Conservation (phyloP, 2,888 invertebrate genomes). For the Chydorus sphaericus region DNA sequence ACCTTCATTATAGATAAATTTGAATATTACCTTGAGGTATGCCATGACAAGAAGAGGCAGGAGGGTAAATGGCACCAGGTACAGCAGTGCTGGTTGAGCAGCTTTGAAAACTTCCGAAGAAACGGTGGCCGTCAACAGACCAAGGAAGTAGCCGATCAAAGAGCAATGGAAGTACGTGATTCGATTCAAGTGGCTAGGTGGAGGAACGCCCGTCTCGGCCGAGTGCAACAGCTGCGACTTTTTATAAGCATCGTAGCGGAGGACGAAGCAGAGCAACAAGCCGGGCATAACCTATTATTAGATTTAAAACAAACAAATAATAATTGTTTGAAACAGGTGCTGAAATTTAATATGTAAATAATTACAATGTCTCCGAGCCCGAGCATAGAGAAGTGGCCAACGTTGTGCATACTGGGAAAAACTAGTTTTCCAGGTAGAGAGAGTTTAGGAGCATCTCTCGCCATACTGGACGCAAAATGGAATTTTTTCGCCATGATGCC, state of each 20-base stretch:
- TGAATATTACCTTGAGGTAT: slow-evolving; percentile 68
- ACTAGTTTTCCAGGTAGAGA: slow-evolving; percentile 93
- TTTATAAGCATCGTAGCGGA: slow-evolving; percentile 95
- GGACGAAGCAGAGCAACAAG: slow-evolving; percentile 80
- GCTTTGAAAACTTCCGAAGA: slow-evolving; percentile 97
- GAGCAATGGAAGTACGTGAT: slow-evolving; percentile 88
- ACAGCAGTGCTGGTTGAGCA: slow-evolving; percentile 90
- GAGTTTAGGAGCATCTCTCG: slow-evolving; percentile 83
- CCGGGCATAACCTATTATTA: slow-evolving; percentile 74
- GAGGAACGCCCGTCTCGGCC: slow-evolving; percentile 42
- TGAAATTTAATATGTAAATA: background rate
- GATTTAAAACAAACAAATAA: background rate
- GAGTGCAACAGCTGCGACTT: slow-evolving; percentile 55
- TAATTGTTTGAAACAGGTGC: too few species aligned
- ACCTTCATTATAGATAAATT: background rate
- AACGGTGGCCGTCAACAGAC: slow-evolving; percentile 88
- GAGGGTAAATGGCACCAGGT: slow-evolving; percentile 93
- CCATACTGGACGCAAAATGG: slow-evolving; percentile 67
- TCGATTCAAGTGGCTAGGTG: slow-evolving; percentile 35
- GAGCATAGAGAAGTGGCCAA: slow-evolving; percentile 94
- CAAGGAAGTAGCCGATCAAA: slow-evolving; percentile 90
- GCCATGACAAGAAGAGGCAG: slow-evolving; percentile 94
- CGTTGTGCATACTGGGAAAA: slow-evolving; percentile 91
- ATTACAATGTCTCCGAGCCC: slow-evolving; percentile 48
- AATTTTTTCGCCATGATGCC: slow-evolving; percentile 84